Conservation (phyloP, 2,888 invertebrate genomes). For the Ceratothoa steindachneri region DNA sequence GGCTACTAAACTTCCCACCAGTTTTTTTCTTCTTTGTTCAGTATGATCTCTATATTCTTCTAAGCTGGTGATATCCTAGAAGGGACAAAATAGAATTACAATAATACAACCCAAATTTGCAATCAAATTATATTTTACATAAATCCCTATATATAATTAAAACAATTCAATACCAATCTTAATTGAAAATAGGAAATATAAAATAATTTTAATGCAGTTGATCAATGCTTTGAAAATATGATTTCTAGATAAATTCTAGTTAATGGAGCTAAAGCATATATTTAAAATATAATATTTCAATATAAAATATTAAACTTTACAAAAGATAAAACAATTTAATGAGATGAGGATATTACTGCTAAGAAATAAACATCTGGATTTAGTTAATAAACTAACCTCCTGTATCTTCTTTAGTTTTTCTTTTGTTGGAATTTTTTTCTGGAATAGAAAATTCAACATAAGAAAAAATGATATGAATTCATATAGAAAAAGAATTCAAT, state of each 20-base stretch:
- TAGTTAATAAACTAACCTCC: not conserved
- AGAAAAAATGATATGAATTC: no score
- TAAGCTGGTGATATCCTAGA: slow-evolving; percentile 67
- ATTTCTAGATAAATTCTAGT: no score
- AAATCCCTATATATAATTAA: no score
- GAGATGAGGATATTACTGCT: not conserved
- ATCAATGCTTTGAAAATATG: no score
- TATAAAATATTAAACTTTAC: not conserved
- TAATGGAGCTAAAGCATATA: no score
- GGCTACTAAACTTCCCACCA: slow-evolving; percentile 71
- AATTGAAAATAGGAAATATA: no score
- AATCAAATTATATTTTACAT: no score
- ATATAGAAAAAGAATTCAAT: no score
- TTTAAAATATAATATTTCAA: no score
- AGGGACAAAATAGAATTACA: not conserved
- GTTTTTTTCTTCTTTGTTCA: slow-evolving; percentile 72
- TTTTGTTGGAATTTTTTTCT: not conserved
- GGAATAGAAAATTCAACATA: not conserved
- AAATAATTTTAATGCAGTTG: no score
- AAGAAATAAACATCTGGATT: not conserved
- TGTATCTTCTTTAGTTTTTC: not conserved
- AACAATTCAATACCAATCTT: no score
- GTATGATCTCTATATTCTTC: slow-evolving; percentile 75
- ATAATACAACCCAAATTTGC: no score
- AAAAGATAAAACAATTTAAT: not conserved